Base-by-base conservation (phyloP, 2,797 vertebrate genomes). In the Bradypus variegatus region DNA sequence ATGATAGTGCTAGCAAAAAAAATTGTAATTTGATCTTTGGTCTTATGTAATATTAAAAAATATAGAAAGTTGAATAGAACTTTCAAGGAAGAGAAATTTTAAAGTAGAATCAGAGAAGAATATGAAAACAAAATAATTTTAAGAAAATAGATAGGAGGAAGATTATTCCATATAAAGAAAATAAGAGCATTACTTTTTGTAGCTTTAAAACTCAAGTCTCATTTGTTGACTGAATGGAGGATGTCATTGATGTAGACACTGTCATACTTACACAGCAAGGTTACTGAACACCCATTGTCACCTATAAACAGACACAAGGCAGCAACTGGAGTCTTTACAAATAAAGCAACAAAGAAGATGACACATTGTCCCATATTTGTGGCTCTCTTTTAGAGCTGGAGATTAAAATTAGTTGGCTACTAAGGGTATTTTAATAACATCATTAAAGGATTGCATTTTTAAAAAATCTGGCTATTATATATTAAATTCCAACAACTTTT, bases 251-350 rank as follows among this genome's bases (percentile, higher is more conserved):
- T 5, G 50, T 14, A 50, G 11, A 21, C 6, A 27, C 23, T 0
- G 4, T 29, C 6, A 53, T 10, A 18, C 86, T 7, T 12, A 11
- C 83, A 4, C 3, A 9, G 9, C 14, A 6, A 33, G 79, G 15
- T 8, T 0, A 11, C 4, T 2, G 10, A 8, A 15, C 3, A 21
- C 25, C 21, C 4, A 3, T 13, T 2, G 1, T 3, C 15, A 0
- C 25, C 23, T 9, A 48, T 5, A 8, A 50, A 48, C 6, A 50
- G 23, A 31, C 2, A 10, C 16, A 27, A 41, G 64, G 10, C 1
- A 12, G 16, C 0, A 3, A 14, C 0, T n/a, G 18, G 21, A 36
- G 53, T 64, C 18, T 25, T 65, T 36, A 64, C 80, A 79, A 62
- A 90, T 1, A 2, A 92, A 67, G 41, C 19, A 8, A 3, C 18